Conservation (phyloP, 2,888 invertebrate species). For the Sthenelais limicola region DNA sequence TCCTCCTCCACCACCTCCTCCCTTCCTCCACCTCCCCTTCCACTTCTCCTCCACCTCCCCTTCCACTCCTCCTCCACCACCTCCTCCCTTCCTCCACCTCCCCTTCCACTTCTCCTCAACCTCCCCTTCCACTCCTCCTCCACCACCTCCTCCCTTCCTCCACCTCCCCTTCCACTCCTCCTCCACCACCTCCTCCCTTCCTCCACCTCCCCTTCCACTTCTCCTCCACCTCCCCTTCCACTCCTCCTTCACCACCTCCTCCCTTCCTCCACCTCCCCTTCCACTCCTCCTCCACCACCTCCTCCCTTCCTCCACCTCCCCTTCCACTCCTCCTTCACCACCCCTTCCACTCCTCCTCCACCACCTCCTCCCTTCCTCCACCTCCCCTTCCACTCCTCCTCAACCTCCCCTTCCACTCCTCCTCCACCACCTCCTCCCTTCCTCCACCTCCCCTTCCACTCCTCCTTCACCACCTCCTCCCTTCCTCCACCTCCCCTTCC, state of each 20-base stretch:
- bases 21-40: background rate
- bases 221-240: too few relatives aligned
- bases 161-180: background rate
- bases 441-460: too few relatives aligned
- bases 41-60: background rate
- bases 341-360: background rate
- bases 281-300: background rate
- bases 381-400: background rate
- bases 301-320: background rate
- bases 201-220: background rate
- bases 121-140: background rate
- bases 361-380: background rate
- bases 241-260: background rate
- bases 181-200: background rate
- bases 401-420: background rate
- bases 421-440: background rate
- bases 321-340: background rate
- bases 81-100: background rate
- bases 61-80: background rate
- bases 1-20: too few relatives aligned
- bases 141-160: background rate
- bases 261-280: background rate
- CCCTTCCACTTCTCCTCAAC: too few relatives aligned
- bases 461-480: too few relatives aligned
- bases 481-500: conserved; percentile 7